Base-by-base conservation (phyloP, 1,140 invertebrate genomes). In the Rhagoletis pomonella region DNA sequence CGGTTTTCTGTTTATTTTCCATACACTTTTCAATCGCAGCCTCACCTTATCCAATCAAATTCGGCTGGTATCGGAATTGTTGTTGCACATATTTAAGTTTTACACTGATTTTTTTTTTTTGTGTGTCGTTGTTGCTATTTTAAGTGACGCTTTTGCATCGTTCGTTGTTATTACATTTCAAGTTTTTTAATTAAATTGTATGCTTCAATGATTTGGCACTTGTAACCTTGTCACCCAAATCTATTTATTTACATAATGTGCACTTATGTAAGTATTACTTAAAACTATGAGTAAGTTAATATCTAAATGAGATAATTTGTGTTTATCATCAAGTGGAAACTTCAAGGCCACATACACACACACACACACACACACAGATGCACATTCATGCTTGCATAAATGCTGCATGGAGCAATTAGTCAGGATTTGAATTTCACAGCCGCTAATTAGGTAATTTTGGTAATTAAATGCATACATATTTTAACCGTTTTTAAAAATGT, bases 131-230 rank as follows among this genome's bases (percentile, higher is more conserved):
- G 10, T 62, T 62, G 10, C 60, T 62, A 12, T 62, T 62, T 62
- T n/a, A 44, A 47, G 42, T 44, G 42, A 44, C 44, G 67, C 67
- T 69, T 6, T 73, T 44, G 67, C 39, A 42, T 42, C 17, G 44
- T 14, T 17, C 6, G 10, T 65, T 65, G 10, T 62, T 62, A 62
- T 39, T 55, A 10, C 50, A 5, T 55, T 55, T 47, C 39, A 73
- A 73, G 39, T 17, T 73, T 73, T 47, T 44, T 73, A 73, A 73
- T 73, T 73, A 73, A 73, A 73, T 73, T 73, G 67, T 73, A 73
- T 12, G 67, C 67, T 73, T 73, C 42, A 73, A 47, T 73, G 67
- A 44, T 73, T 73, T 44, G 67, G 42, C 42, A 44, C 44, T 73
- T 42, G 67, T 17, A 14, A 73, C 67, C 67, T 73, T 73, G 67